A percentile compares a stretch with the other conserved stretches of the same genome.
Conservation (phyloP, 2,888 invertebrate species). For the Yponomeuta evonymella region DNA sequence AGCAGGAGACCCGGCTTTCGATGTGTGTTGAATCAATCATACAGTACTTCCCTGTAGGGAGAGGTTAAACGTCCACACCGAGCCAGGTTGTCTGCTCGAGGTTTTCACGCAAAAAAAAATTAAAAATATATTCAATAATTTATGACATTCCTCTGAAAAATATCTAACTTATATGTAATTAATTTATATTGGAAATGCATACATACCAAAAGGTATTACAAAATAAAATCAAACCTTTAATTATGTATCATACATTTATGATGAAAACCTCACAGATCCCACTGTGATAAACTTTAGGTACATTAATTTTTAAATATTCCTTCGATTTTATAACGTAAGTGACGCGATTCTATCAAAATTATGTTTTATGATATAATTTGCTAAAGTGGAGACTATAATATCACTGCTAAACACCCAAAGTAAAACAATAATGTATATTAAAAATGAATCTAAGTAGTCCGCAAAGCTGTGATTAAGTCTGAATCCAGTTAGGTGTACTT, state of each 20-base stretch:
- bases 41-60: too few species aligned
- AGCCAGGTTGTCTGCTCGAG: slow-evolving; percentile 31
- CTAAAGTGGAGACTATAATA: not conserved
- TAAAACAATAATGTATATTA: not conserved
- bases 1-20: too few species aligned
- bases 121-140: not conserved
- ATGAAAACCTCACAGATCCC: slow-evolving; percentile 56
- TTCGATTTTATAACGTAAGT: slow-evolving; percentile 36
- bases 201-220: not conserved
- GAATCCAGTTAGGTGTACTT: too few species aligned
- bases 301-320: slow-evolving; percentile 42
- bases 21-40: too few species aligned
- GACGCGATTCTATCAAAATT: slow-evolving; percentile 26
- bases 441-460: not conserved
- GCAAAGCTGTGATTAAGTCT: not conserved
- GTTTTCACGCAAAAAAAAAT: slow-evolving; percentile 28
- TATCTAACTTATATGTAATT: not conserved
- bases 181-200: not conserved
- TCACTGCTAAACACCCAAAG: not conserved
- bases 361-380: slow-evolving; percentile 4
- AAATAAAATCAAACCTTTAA: not conserved
- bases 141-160: not conserved
- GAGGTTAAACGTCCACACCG: not conserved
- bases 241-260: slow-evolving; percentile 18
- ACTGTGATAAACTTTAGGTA: slow-evolving; percentile 56